A percentile compares a stretch with the other conserved stretches of the same genome.
phyloP scores from a whole-genome alignment of 2,113 vertebrate species.

The Martes martes region DNA sequence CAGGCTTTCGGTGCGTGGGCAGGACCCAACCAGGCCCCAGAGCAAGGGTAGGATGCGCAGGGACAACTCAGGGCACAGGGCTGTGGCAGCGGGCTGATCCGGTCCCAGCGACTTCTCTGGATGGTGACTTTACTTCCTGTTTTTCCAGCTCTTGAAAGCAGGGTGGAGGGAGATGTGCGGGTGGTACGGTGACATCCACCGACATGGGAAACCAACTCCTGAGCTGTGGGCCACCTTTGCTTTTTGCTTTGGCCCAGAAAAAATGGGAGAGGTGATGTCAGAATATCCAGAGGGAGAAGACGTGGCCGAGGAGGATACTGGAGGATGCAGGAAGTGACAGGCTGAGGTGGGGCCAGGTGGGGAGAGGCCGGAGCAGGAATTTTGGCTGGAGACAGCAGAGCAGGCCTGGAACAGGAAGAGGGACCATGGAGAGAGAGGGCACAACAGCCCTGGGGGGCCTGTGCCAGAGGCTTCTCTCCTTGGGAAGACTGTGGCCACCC shows the following conservation, averaged over 20 bases:
- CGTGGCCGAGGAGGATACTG: not conserved
- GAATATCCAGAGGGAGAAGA: not conserved
- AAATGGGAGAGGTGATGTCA: not conserved
- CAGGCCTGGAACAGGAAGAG: not conserved
- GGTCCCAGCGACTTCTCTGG: not conserved
- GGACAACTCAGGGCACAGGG: not conserved
- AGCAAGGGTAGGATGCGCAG: not conserved
- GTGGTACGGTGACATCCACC: not conserved
- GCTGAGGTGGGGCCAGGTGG: not conserved
- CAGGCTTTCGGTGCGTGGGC: not conserved
- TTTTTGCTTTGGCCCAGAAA: conserved; percentile 10
- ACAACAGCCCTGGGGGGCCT: too few relatives aligned
- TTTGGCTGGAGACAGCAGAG: not conserved
- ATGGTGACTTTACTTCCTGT: conserved; percentile 22
- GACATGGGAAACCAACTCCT: not conserved
- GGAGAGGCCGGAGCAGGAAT: not conserved
- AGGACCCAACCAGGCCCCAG: not conserved
- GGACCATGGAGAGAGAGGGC: not conserved
- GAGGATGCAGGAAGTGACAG: not conserved
- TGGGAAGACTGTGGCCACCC: not conserved
- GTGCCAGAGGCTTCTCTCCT: not conserved
- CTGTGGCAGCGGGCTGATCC: not conserved
- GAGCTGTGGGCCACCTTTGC: not conserved
- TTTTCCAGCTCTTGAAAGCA: conserved; percentile 23
- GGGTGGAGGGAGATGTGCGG: not conserved